Evolutionary conservation across 2,113 vertebrate genomes (phyloP).

Genomic region (Haemorhous mexicanus): DNA sequence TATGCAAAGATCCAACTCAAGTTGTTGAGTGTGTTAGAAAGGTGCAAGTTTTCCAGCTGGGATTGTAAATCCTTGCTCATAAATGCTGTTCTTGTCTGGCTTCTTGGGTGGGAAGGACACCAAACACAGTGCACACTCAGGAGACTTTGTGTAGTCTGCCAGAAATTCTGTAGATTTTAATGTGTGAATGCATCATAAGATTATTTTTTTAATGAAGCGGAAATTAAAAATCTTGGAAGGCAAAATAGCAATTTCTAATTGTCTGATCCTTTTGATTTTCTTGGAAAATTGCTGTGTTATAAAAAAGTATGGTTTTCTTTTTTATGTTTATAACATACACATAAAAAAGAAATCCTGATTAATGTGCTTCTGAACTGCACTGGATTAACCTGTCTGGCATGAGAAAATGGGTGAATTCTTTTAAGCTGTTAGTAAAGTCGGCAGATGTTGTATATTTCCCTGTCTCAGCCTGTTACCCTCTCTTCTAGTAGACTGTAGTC

Average conservation of each 20-base stretch:
- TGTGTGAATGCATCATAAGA: not conserved
- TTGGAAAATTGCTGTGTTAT: not conserved
- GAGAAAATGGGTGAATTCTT: not conserved
- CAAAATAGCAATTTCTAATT: not conserved
- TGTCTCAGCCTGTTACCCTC: not conserved
- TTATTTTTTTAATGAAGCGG: not conserved
- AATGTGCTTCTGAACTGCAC: not conserved
- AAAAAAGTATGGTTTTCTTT: not conserved
- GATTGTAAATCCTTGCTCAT: not conserved
- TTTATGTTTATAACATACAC: not conserved
- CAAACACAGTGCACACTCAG: not conserved
- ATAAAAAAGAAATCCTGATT: not conserved
- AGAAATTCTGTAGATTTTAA: not conserved
- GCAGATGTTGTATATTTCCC: not conserved
- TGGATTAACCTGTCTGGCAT: not conserved
- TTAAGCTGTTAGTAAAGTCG: not conserved
- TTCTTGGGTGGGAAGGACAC: not conserved
- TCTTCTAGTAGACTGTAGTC: not conserved
- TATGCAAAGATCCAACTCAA: not conserved
- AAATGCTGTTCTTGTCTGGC: not conserved
- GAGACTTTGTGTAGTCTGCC: not conserved
- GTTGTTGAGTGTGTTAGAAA: not conserved
- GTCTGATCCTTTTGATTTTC: not conserved
- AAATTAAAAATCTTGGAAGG: not conserved
- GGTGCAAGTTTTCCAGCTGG: not conserved